A percentile compares a stretch with the other conserved stretches of the same genome.
These are phyloP conservation scores for Chamaetylas fuelleborni DNA, from an alignment of 2,113 vertebrate genomes.

Conservation along the genomic window DNA sequence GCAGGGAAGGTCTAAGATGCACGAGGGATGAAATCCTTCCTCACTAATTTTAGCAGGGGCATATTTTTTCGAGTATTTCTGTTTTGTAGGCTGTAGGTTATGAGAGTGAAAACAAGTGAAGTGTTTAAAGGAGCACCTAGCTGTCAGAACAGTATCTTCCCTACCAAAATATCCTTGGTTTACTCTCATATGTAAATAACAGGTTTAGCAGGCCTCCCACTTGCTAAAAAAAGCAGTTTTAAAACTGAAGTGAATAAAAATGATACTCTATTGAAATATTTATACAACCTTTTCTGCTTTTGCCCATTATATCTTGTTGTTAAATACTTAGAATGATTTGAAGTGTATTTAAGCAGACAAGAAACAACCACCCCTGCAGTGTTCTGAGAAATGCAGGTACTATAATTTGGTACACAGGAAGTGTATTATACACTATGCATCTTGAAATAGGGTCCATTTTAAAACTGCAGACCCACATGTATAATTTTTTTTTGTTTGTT, in stretches of 20 bases:
- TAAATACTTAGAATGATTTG: background rate
- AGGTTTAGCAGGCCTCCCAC: background rate
- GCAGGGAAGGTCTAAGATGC: background rate
- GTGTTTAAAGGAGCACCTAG: background rate
- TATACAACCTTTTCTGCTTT: background rate
- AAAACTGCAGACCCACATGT: background rate
- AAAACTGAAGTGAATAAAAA: conserved; percentile 3
- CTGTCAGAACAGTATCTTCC: conserved; percentile 19
- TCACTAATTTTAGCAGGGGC: background rate
- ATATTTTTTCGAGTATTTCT: background rate
- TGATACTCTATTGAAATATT: background rate
- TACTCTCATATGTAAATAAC: background rate
- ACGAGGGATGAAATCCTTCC: background rate
- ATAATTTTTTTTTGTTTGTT: background rate
- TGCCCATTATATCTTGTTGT: background rate
- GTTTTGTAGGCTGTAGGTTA: background rate
- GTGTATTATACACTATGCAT: background rate
- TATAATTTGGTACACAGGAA: background rate
- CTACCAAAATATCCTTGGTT: background rate
- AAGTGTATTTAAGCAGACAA: background rate
- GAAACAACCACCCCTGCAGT: background rate
- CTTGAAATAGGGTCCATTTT: background rate
- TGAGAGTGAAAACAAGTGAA: background rate
- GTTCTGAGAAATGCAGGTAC: background rate
- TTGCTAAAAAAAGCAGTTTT: conserved; percentile 1